Evolutionary conservation across 2,888 invertebrate species (phyloP), one percentile per base, ranked within the genome.

Genomic region (Beris chalybata): DNA sequence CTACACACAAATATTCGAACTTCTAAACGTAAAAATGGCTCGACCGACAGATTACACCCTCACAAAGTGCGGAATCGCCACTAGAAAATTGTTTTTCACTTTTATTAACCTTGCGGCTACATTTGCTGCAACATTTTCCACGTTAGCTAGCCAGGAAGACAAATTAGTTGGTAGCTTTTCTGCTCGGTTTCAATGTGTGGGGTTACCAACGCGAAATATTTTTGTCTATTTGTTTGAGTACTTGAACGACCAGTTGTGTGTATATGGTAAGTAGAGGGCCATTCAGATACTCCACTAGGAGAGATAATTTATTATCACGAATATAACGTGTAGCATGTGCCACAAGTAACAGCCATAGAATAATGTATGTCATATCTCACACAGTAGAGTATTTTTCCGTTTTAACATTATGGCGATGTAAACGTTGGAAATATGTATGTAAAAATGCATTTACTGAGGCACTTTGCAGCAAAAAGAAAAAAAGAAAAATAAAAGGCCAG

Each of bases 51-150:
- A 22, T 22, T 22, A 22, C 22, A 22, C 22, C 22, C 22, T 43
- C 15, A 56, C 56, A 43, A 56, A 56, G 56, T 56, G 43, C 38
- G 38, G 43, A 38, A 43, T 56, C 43, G 43, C 56, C 56, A 56
- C 56, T 43, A 56, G 56, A 56, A 56, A 56, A 56, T 56, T 56
- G 44, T 56, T 56, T 56, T 43, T 15, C 56, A 56, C 56, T 56
- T 56, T 56, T 56, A 56, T 43, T 31, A 43, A 56, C 44, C 56
- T 9, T 56, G 56, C 4, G 56, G 44, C 56, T 43, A 3, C 38
- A 6, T 9, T 43, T 43, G 32, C 15, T 43, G 56, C 7, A 56
- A 32, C 44, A 43, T 22, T 22, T 22, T 22, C 22, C 22, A 22
- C 22, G 22, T 22, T 22, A 22, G 9, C 6, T 31, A 15, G 9